Evolutionary conservation across 2,888 invertebrate species (phyloP).

Genomic region (Hecatera dysodea): DNA sequence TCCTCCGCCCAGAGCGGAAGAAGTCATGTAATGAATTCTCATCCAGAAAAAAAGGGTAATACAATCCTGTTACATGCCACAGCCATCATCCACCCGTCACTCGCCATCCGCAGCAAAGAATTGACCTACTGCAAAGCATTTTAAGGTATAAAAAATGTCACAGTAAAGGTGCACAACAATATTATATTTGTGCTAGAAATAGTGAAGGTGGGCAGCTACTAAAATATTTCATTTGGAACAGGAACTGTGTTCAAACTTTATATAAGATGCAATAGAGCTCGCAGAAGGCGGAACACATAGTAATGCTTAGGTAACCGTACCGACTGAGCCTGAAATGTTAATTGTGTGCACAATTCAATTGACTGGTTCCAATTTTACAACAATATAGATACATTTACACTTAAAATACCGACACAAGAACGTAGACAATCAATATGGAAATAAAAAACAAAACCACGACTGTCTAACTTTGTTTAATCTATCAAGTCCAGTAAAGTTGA

Average conservation of each 20-base stretch:
- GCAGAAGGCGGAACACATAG: too few relatives aligned
- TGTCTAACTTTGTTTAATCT: too few relatives aligned
- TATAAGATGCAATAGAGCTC: not conserved
- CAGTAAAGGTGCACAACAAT: not conserved
- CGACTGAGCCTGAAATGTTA: not conserved
- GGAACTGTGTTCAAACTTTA: not conserved
- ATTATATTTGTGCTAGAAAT: not conserved
- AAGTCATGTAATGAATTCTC: too few relatives aligned
- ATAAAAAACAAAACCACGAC: too few relatives aligned
- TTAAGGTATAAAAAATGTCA: not conserved
- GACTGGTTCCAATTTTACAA: not conserved
- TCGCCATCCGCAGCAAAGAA: not conserved
- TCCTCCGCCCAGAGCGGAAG: too few relatives aligned
- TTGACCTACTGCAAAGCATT: constrained; percentile 4
- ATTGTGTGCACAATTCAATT: not conserved
- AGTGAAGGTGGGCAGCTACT: not conserved
- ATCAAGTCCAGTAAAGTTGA: too few relatives aligned
- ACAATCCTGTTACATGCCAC: too few relatives aligned
- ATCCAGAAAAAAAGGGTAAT: too few relatives aligned
- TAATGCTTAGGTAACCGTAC: not conserved
- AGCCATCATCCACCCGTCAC: too few relatives aligned
- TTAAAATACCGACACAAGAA: not conserved
- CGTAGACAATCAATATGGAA: too few relatives aligned
- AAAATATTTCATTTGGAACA: constrained; percentile 12
- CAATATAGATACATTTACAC: not conserved